Evolutionary conservation across 2,888 invertebrate genomes (phyloP).

Genomic region (Proisotoma minuta): DNA sequence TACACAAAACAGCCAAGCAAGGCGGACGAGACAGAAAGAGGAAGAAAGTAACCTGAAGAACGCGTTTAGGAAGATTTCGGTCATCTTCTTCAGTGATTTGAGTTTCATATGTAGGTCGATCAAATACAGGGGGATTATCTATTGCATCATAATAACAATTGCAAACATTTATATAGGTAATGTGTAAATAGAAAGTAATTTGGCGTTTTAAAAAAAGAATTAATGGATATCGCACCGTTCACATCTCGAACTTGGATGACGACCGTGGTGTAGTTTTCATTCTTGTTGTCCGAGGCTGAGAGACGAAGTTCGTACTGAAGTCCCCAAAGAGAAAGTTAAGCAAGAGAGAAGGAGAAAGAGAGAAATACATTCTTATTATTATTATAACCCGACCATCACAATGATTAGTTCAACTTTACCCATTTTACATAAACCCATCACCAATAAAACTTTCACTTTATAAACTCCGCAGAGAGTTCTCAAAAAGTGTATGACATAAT

Average conservation of each 20-base stretch:
- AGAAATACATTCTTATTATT: not conserved
- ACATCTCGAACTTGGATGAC: conserved; percentile 96
- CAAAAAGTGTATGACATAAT: no score
- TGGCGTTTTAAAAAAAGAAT: not conserved
- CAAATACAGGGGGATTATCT: conserved; percentile 70
- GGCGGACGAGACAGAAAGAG: not conserved
- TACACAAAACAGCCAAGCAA: not conserved
- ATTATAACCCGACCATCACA: no score
- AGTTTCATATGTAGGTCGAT: conserved; percentile 86
- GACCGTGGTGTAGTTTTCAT: conserved; percentile 94
- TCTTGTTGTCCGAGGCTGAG: conserved; percentile 92
- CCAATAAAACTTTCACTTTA: no score
- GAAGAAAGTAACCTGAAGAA: conserved; percentile 65
- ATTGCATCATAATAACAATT: conserved; percentile 9
- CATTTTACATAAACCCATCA: no score
- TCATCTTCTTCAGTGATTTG: conserved; percentile 95
- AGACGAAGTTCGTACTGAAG: conserved; percentile 82
- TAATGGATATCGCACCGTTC: conserved; percentile 69
- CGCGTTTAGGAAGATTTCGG: conserved; percentile 86
- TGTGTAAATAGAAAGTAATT: not conserved
- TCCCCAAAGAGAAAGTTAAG: not conserved
- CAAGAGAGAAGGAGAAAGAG: not conserved
- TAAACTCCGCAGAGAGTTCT: no score
- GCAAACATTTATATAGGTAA: no score
- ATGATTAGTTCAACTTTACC: no score